Evolutionary conservation across 2,797 vertebrate species (phyloP), one percentile per base, ranked within the genome.

Genomic region (Labeo calbasu): DNA sequence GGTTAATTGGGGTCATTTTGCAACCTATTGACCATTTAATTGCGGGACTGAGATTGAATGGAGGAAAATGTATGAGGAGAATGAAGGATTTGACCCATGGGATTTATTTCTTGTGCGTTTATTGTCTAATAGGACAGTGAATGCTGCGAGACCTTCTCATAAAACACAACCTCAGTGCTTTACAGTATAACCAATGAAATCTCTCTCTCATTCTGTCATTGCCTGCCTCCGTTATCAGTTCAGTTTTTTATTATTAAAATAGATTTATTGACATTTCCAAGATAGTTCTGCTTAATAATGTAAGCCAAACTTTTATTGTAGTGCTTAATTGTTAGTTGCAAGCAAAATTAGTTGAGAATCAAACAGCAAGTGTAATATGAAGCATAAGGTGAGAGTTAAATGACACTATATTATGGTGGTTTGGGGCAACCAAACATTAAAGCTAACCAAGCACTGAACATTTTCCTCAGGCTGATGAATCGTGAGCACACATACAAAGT

Each of bases 1-100:
- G 50, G 25, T 36, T 55, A 73, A 55, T 55, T 73, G 71, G 50
- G 25, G 51, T 28, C 5, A 1, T 36, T 75, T 75, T 55, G 28
- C 36, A 28, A 55, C 50, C 50, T 36, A 4, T 75, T 55, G 72
- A 75, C 28, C 25, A 55, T 55, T 75, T 75, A 55, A 53, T 75
- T 36, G 50, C 5, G 21, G 19, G 21, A 36, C 32, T 55, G 28
- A 75, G 72, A 75, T 55, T 36, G 50, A 53, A n/a, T 10, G 50
- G 17, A 75, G 71, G 50, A 55, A 55, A 55, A 55, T 55, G 50
- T n/a, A 53, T 36, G 3, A 51, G 71, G 7, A n/a, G 17, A 36
- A 55, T 36, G 12, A 55, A 55, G 71, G 17, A 55, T 75, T 75
- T 36, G 28, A 75, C 72, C 50, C 72, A n/a, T 3, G 28, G 72